Conservation (phyloP, 2,113 vertebrate species). For the Epinephelus cyanopodus region DNA sequence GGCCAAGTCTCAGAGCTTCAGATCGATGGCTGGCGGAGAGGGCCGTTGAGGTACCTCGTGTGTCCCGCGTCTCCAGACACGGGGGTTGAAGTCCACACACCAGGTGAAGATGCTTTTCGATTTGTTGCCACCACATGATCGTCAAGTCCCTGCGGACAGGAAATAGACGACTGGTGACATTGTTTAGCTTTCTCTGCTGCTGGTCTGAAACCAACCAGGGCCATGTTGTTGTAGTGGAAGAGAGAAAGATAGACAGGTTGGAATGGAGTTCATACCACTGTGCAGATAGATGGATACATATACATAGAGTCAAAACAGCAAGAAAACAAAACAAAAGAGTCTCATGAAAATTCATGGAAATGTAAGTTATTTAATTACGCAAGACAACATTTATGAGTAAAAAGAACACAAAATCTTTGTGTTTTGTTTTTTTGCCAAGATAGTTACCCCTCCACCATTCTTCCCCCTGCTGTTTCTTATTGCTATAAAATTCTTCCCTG, state of each 20-base stretch:
- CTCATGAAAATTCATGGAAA: slow-evolving; percentile 13
- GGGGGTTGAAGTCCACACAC: slow-evolving; percentile 47
- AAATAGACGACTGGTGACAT: slow-evolving; percentile 6
- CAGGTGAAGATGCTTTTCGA: slow-evolving; percentile 54
- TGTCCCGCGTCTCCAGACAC: slow-evolving; percentile 16
- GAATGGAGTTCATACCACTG: not conserved
- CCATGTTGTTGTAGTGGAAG: not conserved
- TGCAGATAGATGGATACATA: slow-evolving; percentile 18
- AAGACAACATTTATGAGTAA: slow-evolving; percentile 6
- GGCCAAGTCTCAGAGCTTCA: slow-evolving; percentile 58
- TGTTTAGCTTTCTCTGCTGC: not conserved
- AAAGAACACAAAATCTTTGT: slow-evolving; percentile 30
- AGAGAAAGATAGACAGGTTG: not conserved
- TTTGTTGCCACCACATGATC: slow-evolving; percentile 57
- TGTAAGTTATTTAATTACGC: slow-evolving; percentile 17
- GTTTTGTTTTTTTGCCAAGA: not conserved
- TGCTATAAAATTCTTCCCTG: slow-evolving; percentile 46
- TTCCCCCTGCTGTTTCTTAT: slow-evolving; percentile 38
- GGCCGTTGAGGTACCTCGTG: slow-evolving; percentile 16
- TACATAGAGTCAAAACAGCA: not conserved
- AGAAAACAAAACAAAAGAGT: not conserved
- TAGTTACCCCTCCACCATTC: not conserved
- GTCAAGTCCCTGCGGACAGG: slow-evolving; percentile 6
- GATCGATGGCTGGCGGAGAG: slow-evolving; percentile 71
- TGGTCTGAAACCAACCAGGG: not conserved